A percentile compares a stretch with the other conserved stretches of the same genome.
Conservation (phyloP, 2,797 vertebrate species). For the Cyprinella venusta region DNA sequence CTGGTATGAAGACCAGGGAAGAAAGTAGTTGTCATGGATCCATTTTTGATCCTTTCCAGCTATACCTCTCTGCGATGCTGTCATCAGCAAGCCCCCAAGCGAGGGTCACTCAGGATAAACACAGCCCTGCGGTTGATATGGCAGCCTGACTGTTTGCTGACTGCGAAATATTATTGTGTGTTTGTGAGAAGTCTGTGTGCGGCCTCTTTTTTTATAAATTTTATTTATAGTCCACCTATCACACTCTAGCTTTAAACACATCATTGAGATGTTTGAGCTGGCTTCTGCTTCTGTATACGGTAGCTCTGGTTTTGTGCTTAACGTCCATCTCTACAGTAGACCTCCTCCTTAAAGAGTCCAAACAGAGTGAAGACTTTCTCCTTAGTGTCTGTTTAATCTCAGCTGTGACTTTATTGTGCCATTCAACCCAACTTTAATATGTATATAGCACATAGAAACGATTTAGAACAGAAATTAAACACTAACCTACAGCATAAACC, state of each 20-base stretch:
- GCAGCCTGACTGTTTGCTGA: constrained; percentile 41
- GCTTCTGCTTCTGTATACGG: constrained; percentile 29
- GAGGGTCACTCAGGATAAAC: constrained; percentile 63
- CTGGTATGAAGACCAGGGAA: constrained; percentile 17
- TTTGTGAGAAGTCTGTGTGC: constrained; percentile 47
- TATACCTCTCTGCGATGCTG: constrained; percentile 56
- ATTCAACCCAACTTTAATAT: constrained; percentile 26
- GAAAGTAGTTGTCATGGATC: constrained; percentile 1
- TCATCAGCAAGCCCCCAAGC: constrained; percentile 57
- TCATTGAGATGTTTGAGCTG: constrained; percentile 36
- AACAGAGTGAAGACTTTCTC: constrained; percentile 35
- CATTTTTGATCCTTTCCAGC: constrained; percentile 52
- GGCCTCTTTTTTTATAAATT: neutral
- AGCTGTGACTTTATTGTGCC: constrained; percentile 28
- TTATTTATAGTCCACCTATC: constrained; percentile 48
- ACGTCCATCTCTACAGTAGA: constrained; percentile 24
- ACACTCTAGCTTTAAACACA: constrained; percentile 44
- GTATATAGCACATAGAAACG: constrained; percentile 19
- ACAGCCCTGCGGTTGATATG: constrained; percentile 57
- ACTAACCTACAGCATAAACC: constrained; percentile 57
- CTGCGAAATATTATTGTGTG: constrained; percentile 43
- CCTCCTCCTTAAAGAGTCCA: constrained; percentile 34
- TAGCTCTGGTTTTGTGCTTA: constrained; percentile 53
- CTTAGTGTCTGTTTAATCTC: constrained; percentile 52
- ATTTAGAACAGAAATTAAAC: constrained; percentile 70